Percentiles rank a stretch among this genome's conserved stretches.
Conservation (phyloP, 2,888 invertebrate genomes). For the Syritta pipiens region DNA sequence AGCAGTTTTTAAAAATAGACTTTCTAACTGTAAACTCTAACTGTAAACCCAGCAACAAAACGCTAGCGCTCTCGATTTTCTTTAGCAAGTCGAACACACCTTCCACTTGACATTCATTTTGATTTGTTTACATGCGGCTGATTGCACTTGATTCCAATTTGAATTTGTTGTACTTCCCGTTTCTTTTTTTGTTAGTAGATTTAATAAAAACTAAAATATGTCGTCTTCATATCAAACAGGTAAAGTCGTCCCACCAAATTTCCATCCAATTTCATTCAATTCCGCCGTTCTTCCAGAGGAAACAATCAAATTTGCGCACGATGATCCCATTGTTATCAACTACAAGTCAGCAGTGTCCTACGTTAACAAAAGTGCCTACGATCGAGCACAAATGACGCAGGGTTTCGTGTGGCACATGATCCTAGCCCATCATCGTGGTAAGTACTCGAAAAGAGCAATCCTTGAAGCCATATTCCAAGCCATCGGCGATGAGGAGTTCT, state of each 20-base stretch:
- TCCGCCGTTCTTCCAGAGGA: conserved; percentile 70
- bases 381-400: conserved; percentile 70
- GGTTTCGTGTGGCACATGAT: conserved; percentile 75
- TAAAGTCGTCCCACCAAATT: background rate
- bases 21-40: too few species aligned
- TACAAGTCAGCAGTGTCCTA: conserved; percentile 71
- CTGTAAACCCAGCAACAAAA: too few species aligned
- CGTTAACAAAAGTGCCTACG: conserved; percentile 72
- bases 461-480: conserved; percentile 73
- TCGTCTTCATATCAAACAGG: conserved; percentile 25
- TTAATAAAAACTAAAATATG: conserved; percentile 7
- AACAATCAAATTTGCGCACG: conserved; percentile 70
- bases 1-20: too few species aligned
- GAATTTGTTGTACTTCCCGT: background rate
- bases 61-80: too few species aligned
- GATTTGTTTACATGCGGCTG: conserved; percentile 1
- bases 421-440: conserved; percentile 72
- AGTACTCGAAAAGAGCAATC: conserved; percentile 70
- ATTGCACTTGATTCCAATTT: background rate
- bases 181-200: background rate
- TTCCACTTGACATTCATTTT: background rate
- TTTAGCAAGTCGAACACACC: conserved; percentile 13
- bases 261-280: background rate
- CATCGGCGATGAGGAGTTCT: conserved; percentile 74
- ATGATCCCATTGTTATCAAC: conserved; percentile 72